Base-by-base conservation (phyloP, 2,797 vertebrate species). In the Dicrostonyx torquatus region DNA sequence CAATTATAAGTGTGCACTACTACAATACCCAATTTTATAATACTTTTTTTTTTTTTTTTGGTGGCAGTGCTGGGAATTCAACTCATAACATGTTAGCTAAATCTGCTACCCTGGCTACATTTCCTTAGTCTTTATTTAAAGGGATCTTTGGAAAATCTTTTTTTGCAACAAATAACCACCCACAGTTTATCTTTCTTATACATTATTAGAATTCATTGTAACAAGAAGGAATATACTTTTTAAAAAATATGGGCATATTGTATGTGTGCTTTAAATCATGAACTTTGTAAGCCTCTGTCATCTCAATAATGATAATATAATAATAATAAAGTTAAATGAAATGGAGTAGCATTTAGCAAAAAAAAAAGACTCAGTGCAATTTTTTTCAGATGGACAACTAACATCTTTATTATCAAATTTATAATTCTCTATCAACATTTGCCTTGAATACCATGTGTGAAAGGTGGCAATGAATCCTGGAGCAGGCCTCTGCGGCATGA, bases 121-220 rank as follows among this genome's bases (percentile, higher is more conserved):
- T 18, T 34, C 48, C 15, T 4, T n/a, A 18, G 66, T 79, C 22
- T 79, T 83, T 79, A 73, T 80, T 95, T 94, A 89, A 95, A 95
- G 18, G 12, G 77, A 24, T 91, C 37, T 48, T 92, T 94, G 64
- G 76, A 94, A 89, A 86, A 58, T 77, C 26, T 84, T 78, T 68
- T 31, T 72, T 80, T 84, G 58, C 89, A 92, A 70, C 68, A 93
- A 58, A 88, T 55, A 94, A 43, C 50, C 22, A 80, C 3, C 6
- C 10, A 43, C 17, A 85, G 82, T 82, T 91, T 92, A 53, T n/a
- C 66, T 55, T 94, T 93, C 43, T 79, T 82, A 2, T 72, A 79
- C 94, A 24, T 50, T 60, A 53, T 87, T 91, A 78, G 48, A 77
- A 48, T 94, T 95, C 11, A 50, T 93, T 93, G 17, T 93, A 77